Evolutionary conservation across 1,140 invertebrate genomes (phyloP), one percentile per base, ranked within the genome.

Genomic region (Macrobrachium rosenbergii): DNA sequence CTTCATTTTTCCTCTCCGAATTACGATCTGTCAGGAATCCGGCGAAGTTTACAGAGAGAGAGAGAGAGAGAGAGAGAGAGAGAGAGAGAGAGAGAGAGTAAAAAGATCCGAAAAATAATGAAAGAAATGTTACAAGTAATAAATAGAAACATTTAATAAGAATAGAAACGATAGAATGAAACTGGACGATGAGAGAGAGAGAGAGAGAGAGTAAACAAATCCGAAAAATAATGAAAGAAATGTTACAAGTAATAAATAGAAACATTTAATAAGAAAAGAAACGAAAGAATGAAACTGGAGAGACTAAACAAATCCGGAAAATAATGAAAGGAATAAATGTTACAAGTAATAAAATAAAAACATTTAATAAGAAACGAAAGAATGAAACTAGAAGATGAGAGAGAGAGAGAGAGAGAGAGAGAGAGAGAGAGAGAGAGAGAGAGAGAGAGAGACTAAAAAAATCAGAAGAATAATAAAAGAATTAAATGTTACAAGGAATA

Each of bases 281-380:
- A 28, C 21, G 28, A 73, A 14, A 28, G 69, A 28, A 37, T 37
- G 28, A 37, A 17, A 37, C 28, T 37, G 3, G 28, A 28, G 23
- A n/a, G 17, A 62, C 58, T n/a, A n/a, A n/a, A n/a, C n/a, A n/a
- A 3, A 37, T 3, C 28, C 28, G 1, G 1, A 37, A 37, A 3
- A 37, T n/a, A 37, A 1, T 37, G 1, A 3, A 3, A 3, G 28
- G n/a, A n/a, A n/a, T n/a, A 37, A 37, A 37, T 81, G 64, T 67
- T 81, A n/a, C 64, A 64, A 14, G 58, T 67, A 23, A 81, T 81
- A 60, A 67, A n/a, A 43, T 67, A 60, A 52, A 67, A 81, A 81
- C 69, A 64, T 81, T 43, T 43, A 43, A 28, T 1, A 67, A 67
- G 69, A 17, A n/a, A 28, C 21, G 28, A 73, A 14, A 28, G 69